Base-by-base conservation (phyloP, 2,888 invertebrate genomes). In the Abrostola tripartita region DNA sequence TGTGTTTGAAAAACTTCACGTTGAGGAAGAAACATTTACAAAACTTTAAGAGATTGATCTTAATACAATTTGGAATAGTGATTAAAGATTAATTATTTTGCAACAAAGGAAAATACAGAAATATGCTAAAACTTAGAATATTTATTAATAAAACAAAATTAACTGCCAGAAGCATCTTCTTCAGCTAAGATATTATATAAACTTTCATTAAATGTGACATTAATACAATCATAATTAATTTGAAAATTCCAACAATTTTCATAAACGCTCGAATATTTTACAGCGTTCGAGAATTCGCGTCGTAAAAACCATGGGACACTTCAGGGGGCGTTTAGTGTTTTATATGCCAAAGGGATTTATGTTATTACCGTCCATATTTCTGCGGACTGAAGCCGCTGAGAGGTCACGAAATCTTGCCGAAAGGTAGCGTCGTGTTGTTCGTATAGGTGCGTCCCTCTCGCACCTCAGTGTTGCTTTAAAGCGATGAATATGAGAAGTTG, bases 311-410 rank as follows among this genome's bases (percentile, higher is more conserved):
- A 87, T 86, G 86, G 91, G 92, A 93, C 92, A 89, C 90, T 90
- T 90, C 87, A 85, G 87, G 85, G 90, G 91, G 89, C 94, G 93
- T 94, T 95, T 94, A 95, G 95, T 94, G 94, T 94, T 95, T 95
- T 95, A 95, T 95, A 95, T 93, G 93, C 94, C 92, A 88, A 91
- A 92, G 90, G 94, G 94, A 95, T 95, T 95, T 94, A 95, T 94
- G 93, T 94, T 95, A 95, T 94, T 95, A 92, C 94, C 91, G 88
- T 90, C 93, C 94, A 95, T 95, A 95, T 95, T 95, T 95, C 91
- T 94, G 88, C 89, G 90, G 91, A 89, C 92, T 89, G 91, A 90
- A 93, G 90, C 90, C 88, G 92, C 87, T 93, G 94, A 94, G 92
- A 94, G 94, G 94, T 94, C 94, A 94, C 94, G 93, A 90, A 93